These are phyloP conservation scores for Oceanodroma tethys DNA, from an alignment of 2,113 vertebrate species.

Conservation along the genomic window DNA sequence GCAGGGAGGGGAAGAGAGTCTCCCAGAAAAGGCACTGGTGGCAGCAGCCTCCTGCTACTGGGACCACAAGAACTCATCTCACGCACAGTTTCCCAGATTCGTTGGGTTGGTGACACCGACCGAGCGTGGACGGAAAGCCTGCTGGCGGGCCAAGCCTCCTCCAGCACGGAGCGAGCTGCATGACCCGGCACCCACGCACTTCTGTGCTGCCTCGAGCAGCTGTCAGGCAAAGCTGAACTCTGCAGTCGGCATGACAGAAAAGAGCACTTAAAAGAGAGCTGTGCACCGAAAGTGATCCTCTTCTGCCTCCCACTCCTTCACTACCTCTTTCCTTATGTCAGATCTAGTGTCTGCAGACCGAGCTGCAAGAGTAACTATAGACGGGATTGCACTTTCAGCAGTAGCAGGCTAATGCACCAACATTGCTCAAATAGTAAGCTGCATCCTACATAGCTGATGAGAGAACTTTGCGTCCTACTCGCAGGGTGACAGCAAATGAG, in stretches of 20 bases:
- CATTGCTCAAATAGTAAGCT: rapidly evolving
- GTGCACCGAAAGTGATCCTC: not conserved
- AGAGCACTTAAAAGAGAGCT: not conserved
- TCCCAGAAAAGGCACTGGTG: not conserved
- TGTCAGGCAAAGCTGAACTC: not conserved
- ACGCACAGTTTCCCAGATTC: rapidly evolving
- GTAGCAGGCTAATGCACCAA: not conserved
- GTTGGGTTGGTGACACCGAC: not conserved
- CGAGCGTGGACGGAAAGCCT: rapidly evolving
- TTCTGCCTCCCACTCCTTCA: not conserved
- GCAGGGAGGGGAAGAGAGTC: not conserved
- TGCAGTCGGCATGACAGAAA: not conserved
- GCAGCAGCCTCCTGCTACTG: not conserved
- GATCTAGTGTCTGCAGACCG: not conserved
- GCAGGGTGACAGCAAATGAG: not conserved
- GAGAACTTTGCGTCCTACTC: not conserved
- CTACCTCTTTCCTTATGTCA: not conserved
- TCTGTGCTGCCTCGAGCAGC: not conserved
- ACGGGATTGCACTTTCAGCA: not conserved
- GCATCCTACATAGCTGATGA: not conserved
- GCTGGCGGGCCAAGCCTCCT: not conserved
- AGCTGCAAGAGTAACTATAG: not conserved
- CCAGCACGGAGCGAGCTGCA: rapidly evolving
- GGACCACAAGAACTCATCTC: not conserved
- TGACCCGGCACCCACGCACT: not conserved